Base-by-base conservation (phyloP, 2,113 vertebrate genomes). In the Coptodon bakossiorum region DNA sequence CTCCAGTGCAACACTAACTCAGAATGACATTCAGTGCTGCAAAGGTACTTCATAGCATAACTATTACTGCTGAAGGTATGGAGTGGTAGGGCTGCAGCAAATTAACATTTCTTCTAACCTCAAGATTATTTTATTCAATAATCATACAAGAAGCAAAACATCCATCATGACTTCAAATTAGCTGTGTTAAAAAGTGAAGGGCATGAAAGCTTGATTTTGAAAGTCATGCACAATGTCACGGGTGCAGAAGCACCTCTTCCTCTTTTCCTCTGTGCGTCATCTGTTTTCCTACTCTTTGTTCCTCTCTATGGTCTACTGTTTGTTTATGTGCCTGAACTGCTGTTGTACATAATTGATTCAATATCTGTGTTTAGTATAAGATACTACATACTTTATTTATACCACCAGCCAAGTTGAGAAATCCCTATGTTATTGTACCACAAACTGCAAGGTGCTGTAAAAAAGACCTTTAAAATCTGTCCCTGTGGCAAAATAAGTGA, bases 281-380 rank as follows among this genome's bases (percentile, higher is more conserved):
- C 1, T 19, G 24, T 76, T 76, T 50, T 1, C 54, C 12, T 13
- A 24, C 12, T 27, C 24, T 27, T 57, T 27, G 54, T 27, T 11
- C 24, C 12, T 13, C 12, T 27, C 10, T 27, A 11, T 22, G 53
- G 9, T 24, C 13, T 24, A 27, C 14, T 19, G 40, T 76, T 36
- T 66, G 17, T 63, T 29, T 76, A 27, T 48, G 43, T 76, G 43
- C 43, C 4, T 48, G 14, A 2, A 10, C 40, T 29, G 24, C 40
- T 76, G 1, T 24, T 76, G 14, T 48, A 76, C 16, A 12, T 0
- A 29, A 12, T 1, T 0, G 24, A 11, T 76, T 76, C 24, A 19
- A 16, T 11, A 19, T 7, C 24, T 29, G 9, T 50, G 24, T 29
- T 19, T 9, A 48, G 12, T 45, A 9, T 48, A 76, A 76, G 22